Conservation (phyloP, 2,113 vertebrate species). For the Proteles cristata region DNA sequence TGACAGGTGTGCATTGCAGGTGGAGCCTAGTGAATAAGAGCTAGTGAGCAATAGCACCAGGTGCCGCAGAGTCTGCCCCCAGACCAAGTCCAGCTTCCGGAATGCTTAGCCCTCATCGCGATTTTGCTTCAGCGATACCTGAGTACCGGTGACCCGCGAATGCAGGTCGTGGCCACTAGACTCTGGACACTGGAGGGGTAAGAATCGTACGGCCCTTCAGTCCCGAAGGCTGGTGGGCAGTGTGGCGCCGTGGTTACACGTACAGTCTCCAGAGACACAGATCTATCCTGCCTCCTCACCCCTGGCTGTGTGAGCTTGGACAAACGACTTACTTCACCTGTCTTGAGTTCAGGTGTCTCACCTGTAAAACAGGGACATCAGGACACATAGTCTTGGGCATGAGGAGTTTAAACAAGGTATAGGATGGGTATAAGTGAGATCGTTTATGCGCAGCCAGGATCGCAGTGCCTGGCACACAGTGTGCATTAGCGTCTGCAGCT, state of each 20-base stretch:
- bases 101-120: rapidly evolving
- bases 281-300: not conserved
- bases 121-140: not conserved
- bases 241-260: rapidly evolving
- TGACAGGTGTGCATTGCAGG: not conserved
- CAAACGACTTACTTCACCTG: not conserved
- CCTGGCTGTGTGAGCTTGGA: not conserved
- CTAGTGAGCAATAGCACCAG: rapidly evolving
- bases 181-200: not conserved
- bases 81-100: not conserved
- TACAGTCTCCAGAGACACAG: not conserved
- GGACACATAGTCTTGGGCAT: too few relatives aligned
- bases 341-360: not conserved
- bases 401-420: not conserved
- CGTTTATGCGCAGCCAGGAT: not conserved
- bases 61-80: rapidly evolving
- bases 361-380: not conserved
- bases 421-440: not conserved
- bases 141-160: not conserved
- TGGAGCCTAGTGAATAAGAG: not conserved
- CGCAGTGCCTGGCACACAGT: not conserved
- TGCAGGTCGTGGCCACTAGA: not conserved
- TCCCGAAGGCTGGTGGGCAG: not conserved
- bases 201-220: not conserved
- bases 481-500: rapidly evolving